Evolutionary conservation across 2,797 vertebrate genomes (phyloP), one percentile per base, ranked within the genome.

Genomic region (Pachyuromys duprasi): DNA sequence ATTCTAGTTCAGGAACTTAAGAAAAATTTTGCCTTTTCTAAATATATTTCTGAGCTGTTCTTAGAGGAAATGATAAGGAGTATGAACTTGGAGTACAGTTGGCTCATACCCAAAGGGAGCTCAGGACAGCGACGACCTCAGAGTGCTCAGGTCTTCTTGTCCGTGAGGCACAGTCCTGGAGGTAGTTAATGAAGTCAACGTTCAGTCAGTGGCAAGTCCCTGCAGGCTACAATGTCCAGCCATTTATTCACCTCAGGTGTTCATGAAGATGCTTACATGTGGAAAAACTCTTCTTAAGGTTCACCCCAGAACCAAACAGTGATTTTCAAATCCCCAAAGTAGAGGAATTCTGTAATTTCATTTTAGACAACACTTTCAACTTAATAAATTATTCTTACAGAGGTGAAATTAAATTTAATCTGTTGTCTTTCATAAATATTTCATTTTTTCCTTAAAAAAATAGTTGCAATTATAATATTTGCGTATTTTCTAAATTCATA

Each of bases 401-500:
- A 82, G 26, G 22, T 90, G 60, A 91, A 94, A 97, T 96, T 82
- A 95, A 97, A 93, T 75, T 92, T 92, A 93, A 90, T 87, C 60
- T 94, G 45, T 90, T 92, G 90, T 93, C 33, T 36, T 96, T 82
- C 53, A 88, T 62, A 89, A 95, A 91, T 90, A 93, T 28, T 94
- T 95, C 33, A 92, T 18, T 90, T 14, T 92, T 63, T n/a, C n/a
- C n/a, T 91, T n/a, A n/a, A 93, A 93, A 74, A 95, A 94, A 95
- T 90, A 82, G 69, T 94, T 83, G 65, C 45, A 95, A 96, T 92
- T 95, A 53, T 70, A 95, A 83, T 76, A 93, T 67, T 86, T 93
- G 63, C 26, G 75, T 36, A 93, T 96, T 96, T n/a, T n/a, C n/a
- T 95, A 97, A 95, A 95, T 96, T 94, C 88, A 87, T 62, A 93